Evolutionary conservation across 1,140 invertebrate genomes (phyloP), one percentile per base, ranked within the genome.

Genomic region (Drosophila mayri): DNA sequence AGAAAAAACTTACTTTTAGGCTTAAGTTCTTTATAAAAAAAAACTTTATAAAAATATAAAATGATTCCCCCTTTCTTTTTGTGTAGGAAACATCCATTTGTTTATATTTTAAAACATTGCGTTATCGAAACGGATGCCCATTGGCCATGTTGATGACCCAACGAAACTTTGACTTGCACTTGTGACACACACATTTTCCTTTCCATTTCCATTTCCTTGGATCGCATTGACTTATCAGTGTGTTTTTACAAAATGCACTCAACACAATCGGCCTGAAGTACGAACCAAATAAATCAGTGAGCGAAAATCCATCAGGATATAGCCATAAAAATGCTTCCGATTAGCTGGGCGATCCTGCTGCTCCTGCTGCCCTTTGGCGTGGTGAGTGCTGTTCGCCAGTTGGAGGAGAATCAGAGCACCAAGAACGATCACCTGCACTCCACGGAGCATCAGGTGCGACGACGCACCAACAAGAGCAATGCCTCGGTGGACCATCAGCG

Each of bases 351-450:
- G 49, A 60, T 49, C 40, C 58, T 77, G 28, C 35, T 77, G 16
- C 50, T 78, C 32, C 65, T 61, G 25, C 58, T 77, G 58, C 40
- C 59, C 25, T 57, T 63, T 9, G 52, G 75, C n/a, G 28, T 70
- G 43, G 43, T 50, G 14, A 50, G 63, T 38, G 75, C 64, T 16
- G 75, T 78, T 16, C 75, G 75, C 43, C 74, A 71, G 57, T 16
- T 70, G 38, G 74, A 77, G 40, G 74, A 78, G 40, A 77, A 78
- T 14, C 75, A 78, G 58, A 78, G 75, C 65, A 50, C 44, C n/a
- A 78, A 78, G 38, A 78, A 58, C 25, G 63, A 61, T 37, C 63
- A 49, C 35, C 64, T 20, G 11, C 61, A 76, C 32, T 41, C 58
- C 16, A 49, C 44, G 25, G 73, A 76, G 35, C 64, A 55, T 14